Conservation (phyloP, 2,797 vertebrate genomes). For the Catamblyrhynchus diadema region DNA sequence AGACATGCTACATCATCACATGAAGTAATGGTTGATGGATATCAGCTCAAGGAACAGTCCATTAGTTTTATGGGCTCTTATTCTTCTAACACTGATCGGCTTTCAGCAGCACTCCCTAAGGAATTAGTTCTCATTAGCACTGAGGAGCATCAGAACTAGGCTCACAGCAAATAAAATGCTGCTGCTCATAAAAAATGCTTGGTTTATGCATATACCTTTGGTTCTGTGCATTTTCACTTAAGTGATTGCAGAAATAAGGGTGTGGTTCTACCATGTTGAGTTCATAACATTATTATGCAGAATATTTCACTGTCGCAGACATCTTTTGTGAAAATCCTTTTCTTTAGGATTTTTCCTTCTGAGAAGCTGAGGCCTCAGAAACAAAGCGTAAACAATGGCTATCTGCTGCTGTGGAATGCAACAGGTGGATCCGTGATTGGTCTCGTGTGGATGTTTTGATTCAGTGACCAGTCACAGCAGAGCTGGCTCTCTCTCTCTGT, state of each 20-base stretch:
- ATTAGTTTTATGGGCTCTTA: background rate
- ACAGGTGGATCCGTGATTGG: too few species aligned
- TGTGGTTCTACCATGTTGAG: background rate
- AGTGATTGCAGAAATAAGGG: background rate
- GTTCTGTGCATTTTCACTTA: background rate
- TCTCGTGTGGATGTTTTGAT: too few species aligned
- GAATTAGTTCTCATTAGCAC: background rate
- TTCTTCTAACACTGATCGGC: background rate
- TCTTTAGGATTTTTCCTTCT: too few species aligned
- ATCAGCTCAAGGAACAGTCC: background rate
- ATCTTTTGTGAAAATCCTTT: too few species aligned
- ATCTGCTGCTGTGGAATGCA: too few species aligned
- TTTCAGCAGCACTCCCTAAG: background rate
- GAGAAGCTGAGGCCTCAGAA: too few species aligned
- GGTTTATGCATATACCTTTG: background rate
- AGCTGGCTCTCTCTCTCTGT: too few species aligned
- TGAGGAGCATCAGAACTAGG: background rate
- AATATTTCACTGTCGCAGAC: too few species aligned
- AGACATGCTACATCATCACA: background rate
- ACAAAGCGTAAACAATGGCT: too few species aligned
- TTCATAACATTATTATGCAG: background rate
- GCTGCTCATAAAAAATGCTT: background rate
- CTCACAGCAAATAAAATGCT: background rate
- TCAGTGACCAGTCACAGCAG: too few species aligned
- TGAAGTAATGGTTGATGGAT: background rate